Base-by-base conservation (phyloP, 2,888 invertebrate genomes). In the Hetaerina titia region DNA sequence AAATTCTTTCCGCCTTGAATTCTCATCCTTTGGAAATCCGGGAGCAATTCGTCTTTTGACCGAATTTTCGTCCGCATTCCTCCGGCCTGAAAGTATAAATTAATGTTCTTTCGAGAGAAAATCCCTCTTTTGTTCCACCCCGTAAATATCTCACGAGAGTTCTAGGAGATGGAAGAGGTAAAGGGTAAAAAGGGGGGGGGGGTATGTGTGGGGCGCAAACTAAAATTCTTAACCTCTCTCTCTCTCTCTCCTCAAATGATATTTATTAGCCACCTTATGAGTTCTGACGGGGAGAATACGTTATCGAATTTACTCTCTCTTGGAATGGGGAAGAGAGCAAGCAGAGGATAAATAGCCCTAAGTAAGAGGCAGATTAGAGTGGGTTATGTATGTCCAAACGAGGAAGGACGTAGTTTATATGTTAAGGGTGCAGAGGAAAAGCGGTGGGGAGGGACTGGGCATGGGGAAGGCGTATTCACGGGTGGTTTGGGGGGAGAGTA, bases 321-420 rank as follows among this genome's bases (percentile, higher is more conserved):
- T n/a, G 81, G 13, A 81, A 81, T n/a, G 22, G 87, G 87, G 11
- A 11, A 19, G 45, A 57, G 6, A 19, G 89, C 2, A 22, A 2
- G 56, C 6, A 22, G 15, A n/a, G 89, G 57, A 58, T 89, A 89
- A 89, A 58, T 69, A 74, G 63, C 56, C 45, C 17, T 69, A 92
- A 69, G 64, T 69, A 69, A 56, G 25, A 69, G 56, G n/a, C 22
- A 92, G 69, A 56, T 69, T 69, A 69, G 64, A 64, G 69, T 64
- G 56, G 92, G 92, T 92, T 69, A 92, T 92, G 92, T 69, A 56
- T 64, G 92, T 45, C 69, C 69, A 63, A n/a, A 92, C 81, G 92
- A 69, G 92, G 56, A n/a, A 17, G 45, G 90, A 92, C 92, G 15
- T 92, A 25, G 69, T 69, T 92, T 92, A 69, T 92, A 74, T 90